Evolutionary conservation across 1,140 invertebrate genomes (phyloP), one percentile per base, ranked within the genome.

Genomic region (Lerema accius): DNA sequence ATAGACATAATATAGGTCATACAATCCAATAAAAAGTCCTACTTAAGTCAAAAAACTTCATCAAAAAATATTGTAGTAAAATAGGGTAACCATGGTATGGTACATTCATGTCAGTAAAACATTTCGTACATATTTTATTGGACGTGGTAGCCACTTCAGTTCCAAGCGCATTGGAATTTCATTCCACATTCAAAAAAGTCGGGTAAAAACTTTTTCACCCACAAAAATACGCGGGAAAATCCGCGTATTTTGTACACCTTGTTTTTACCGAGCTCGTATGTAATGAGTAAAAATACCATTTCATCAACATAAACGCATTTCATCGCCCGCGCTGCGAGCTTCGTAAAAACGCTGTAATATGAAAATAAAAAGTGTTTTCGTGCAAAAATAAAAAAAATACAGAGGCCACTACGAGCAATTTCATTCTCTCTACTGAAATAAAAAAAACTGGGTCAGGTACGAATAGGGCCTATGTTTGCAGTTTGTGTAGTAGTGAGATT

Each of bases 391-490:
- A 78, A 72, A 69, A 69, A 69, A 76, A 74, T 56, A 61, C 40
- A 61, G 62, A 72, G 71, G 68, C 77, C 67, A 80, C 84, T 84
- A 77, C 79, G 75, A 77, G 80, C 83, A 83, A 86, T 89, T 89
- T 89, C 83, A 83, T 87, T 87, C 82, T 78, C 73, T 83, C 72
- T 80, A 83, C 77, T 75, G 79, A 75, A 84, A 86, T 86, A 86
- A 89, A 84, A n/a, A 86, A 85, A 89, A 85, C 78, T 87, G 63
- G 86, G 86, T 89, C 84, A 85, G 78, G 73, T 80, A 68, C 67
- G 10, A 37, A 9, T 45, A 15, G 26, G 42, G 43, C 45, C 32
- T 59, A 35, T 59, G 28, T 13, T 17, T 13, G 19, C 13, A 62
- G 64, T 77, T 77, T 65, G 55, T 75, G 61, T 77, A 65, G 67